Evolutionary conservation across 2,888 invertebrate species (phyloP).

Genomic region (Myopa tessellatipennis): DNA sequence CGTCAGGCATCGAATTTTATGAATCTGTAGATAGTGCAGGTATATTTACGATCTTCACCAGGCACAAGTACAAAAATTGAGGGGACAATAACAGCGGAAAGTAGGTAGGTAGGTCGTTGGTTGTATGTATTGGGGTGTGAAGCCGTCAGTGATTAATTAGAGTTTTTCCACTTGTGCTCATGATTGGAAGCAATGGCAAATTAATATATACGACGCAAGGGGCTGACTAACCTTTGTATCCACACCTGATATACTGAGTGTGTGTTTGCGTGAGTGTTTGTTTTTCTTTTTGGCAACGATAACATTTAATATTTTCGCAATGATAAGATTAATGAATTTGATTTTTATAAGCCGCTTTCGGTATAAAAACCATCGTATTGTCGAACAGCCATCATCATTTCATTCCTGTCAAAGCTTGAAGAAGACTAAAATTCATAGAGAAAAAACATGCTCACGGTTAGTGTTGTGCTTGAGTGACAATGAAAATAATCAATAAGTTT

Average conservation of each 20-base stretch:
- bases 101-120: too few species aligned
- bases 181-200: neutral
- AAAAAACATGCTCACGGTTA: slow-evolving; percentile 58
- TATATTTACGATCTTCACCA: neutral
- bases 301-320: slow-evolving; percentile 8
- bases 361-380: slow-evolving; percentile 40
- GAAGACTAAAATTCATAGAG: slow-evolving; percentile 38
- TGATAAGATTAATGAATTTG: slow-evolving; percentile 43
- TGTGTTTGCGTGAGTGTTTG: too few species aligned
- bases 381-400: neutral
- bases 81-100: too few species aligned
- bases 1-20: neutral
- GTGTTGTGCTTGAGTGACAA: slow-evolving; percentile 37
- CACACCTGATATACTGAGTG: neutral
- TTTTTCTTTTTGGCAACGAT: neutral
- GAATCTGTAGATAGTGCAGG: neutral
- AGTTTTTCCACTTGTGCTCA: neutral
- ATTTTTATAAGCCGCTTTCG: neutral
- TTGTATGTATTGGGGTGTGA: neutral
- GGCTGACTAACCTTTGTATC: neutral
- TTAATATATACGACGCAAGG: neutral
- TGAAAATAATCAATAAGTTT: neutral
- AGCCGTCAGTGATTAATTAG: neutral
- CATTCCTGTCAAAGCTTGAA: slow-evolving; percentile 32
- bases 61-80: too few species aligned